phyloP scores from a whole-genome alignment of 2,113 vertebrate species.

The Triplophysa dalaica region DNA sequence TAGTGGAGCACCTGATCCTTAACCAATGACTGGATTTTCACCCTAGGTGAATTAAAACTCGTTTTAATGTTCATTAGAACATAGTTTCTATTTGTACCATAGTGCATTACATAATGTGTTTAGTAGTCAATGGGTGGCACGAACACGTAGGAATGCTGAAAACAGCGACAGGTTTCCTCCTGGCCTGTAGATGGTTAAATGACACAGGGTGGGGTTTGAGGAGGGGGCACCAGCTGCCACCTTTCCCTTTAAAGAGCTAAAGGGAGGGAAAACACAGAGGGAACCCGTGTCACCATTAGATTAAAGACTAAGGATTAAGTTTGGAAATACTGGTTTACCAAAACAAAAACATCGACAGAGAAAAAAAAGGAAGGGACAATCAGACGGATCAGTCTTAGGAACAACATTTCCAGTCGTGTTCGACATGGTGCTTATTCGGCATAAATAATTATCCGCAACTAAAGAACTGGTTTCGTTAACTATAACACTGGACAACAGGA shows the following conservation, averaged over 20 bases:
- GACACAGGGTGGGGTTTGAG: conserved; percentile 57
- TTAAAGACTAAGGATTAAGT: conserved; percentile 44
- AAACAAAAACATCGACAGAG: conserved; percentile 41
- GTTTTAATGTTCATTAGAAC: background rate
- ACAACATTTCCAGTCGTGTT: conserved; percentile 19
- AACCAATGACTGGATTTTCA: too few species aligned
- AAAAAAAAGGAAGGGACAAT: conserved; percentile 14
- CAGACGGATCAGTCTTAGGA: conserved; percentile 28
- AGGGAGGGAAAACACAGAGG: conserved; percentile 43
- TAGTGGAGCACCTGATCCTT: too few species aligned
- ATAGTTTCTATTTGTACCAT: background rate
- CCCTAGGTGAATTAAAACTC: background rate
- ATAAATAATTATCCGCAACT: conserved; percentile 31
- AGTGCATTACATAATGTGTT: background rate
- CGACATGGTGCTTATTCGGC: conserved; percentile 12
- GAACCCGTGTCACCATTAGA: conserved; percentile 39
- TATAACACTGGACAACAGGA: conserved; percentile 17
- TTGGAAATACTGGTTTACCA: conserved; percentile 40
- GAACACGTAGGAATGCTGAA: conserved; percentile 3
- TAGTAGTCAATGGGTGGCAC: background rate
- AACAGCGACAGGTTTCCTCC: conserved; percentile 1
- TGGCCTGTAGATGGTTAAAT: conserved; percentile 52
- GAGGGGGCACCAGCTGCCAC: conserved; percentile 58
- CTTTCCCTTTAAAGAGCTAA: conserved; percentile 51
- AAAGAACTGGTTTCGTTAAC: conserved; percentile 21